Conservation (phyloP, 2,888 invertebrate species). For the Limnephilus auricula region DNA sequence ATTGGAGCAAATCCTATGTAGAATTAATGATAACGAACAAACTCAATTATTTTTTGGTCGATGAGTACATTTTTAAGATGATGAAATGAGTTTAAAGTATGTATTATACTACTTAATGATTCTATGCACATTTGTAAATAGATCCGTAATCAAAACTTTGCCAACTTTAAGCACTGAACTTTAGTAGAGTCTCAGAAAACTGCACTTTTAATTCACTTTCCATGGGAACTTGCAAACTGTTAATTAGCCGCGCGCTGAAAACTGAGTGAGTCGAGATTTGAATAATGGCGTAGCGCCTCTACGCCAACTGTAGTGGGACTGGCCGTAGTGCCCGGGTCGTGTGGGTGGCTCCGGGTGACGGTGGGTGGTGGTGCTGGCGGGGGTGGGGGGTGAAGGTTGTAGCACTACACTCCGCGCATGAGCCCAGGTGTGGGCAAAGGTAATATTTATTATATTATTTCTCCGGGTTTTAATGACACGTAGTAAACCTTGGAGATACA, state of each 20-base stretch:
- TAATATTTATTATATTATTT: not conserved
- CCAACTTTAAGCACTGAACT: not conserved
- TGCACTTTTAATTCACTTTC: not conserved
- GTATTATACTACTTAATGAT: not conserved
- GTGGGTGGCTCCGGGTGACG: not conserved
- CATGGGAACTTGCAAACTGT: not conserved
- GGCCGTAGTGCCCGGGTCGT: conserved; percentile 48
- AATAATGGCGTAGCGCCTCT: conserved; percentile 26
- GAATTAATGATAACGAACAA: too few species aligned
- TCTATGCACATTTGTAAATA: not conserved
- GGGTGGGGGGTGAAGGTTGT: not conserved
- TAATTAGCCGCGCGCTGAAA: not conserved
- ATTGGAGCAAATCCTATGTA: too few species aligned
- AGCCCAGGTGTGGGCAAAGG: not conserved
- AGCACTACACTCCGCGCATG: conserved; percentile 41
- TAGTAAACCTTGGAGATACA: not conserved
- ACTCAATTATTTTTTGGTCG: not conserved
- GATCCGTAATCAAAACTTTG: not conserved
- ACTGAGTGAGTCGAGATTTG: not conserved
- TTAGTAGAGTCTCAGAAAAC: not conserved
- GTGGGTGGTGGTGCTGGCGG: too few species aligned
- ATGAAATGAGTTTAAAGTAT: not conserved
- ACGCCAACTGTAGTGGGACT: conserved; percentile 54
- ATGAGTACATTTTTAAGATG: not conserved
- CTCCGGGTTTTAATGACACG: conserved; percentile 7